Percentiles rank a stretch among this genome's conserved stretches.
Evolutionary conservation across 2,888 invertebrate species (phyloP).

Genomic region (Cylindroiulus punctatus): DNA sequence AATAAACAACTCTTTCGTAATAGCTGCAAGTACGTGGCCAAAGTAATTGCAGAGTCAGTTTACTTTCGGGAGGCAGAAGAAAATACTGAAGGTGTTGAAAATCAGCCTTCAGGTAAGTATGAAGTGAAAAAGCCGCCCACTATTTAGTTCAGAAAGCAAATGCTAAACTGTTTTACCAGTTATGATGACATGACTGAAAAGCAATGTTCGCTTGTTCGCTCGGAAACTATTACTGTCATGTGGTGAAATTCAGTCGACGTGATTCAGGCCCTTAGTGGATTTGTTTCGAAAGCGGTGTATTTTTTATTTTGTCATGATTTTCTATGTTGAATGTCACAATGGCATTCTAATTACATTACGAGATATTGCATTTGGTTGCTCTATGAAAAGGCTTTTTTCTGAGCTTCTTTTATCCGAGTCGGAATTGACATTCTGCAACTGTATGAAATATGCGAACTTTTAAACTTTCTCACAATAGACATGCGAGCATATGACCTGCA

Average conservation of each 20-base stretch:
- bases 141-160: constrained; percentile 2
- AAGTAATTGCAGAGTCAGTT: constrained; percentile 21
- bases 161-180: neutral
- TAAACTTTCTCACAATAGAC: neutral
- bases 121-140: neutral
- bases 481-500: neutral
- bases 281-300: neutral
- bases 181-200: constrained; percentile 26
- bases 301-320: neutral
- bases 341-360: neutral
- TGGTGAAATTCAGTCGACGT: neutral
- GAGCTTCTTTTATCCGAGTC: neutral
- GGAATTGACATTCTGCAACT: neutral
- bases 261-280: neutral
- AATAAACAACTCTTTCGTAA: neutral
- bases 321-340: neutral
- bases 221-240: neutral
- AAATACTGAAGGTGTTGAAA: constrained; percentile 7
- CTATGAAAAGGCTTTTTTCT: neutral
- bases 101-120: constrained; percentile 1
- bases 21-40: neutral
- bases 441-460: neutral
- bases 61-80: constrained; percentile 7
- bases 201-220: neutral
- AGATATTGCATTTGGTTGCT: neutral